Evolutionary conservation across 2,797 vertebrate genomes (phyloP), one percentile per base, ranked within the genome.

Genomic region (Malacoctenus gilli): DNA sequence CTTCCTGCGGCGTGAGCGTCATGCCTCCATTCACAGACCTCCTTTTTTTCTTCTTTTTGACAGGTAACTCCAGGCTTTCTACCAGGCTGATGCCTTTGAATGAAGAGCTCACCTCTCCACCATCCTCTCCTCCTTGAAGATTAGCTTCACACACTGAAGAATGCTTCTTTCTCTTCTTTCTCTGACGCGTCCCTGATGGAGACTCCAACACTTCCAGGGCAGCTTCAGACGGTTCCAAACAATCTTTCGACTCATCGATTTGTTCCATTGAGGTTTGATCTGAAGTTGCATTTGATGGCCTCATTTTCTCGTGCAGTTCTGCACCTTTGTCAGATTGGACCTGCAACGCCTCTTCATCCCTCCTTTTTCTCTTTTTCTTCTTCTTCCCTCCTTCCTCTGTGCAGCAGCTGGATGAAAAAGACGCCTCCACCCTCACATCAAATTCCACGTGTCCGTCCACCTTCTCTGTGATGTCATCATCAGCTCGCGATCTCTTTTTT

Each of bases 161-260:
- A 1, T 5, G 19, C 14, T 69, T 72, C 52, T 69, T 75, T 56
- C 74, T 73, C 3, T 15, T 38, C 32, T 59, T 79, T 36, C 69
- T 82, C 49, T 65, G 0, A 5, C 8, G 13, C 25, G 6, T 28
- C 9, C 9, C 6, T n/a, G n/a, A n/a, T n/a, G 1, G 12, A n/a
- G n/a, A 19, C 3, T 60, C 46, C 2, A 15, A 14, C 1, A 13
- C 22, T 44, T 64, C 42, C 11, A 36, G 19, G 53, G 44, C 19
- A 9, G 30, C 38, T 38, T 60, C 32, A 5, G 8, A 14, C 18
- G 44, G 47, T 37, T 59, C 50, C 4, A 22, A 61, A 62, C 14
- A 1, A 21, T 22, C 38, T 18, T 1, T 41, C 0, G 21, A 23
- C 9, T 42, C 50, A 2, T 64, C 31, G 0, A 40, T 16, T 2